Conservation (phyloP, 2,888 invertebrate genomes). For the Seladonia tumulorum region DNA sequence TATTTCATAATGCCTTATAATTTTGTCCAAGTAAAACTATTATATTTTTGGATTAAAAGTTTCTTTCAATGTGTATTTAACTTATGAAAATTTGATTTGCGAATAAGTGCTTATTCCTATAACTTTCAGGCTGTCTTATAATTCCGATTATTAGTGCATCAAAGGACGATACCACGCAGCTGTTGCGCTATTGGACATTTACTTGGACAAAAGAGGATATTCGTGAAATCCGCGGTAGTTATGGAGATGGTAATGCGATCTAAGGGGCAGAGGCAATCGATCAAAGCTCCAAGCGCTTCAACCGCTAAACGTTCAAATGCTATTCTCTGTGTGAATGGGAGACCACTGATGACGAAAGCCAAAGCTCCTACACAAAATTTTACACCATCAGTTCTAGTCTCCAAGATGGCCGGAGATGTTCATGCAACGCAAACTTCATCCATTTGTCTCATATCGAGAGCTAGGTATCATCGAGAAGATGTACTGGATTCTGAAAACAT, state of each 20-base stretch:
- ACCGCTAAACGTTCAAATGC: slow-evolving; percentile 46
- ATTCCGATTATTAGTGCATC: too few species aligned
- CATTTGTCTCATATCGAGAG: not conserved
- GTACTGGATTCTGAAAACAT: too few species aligned
- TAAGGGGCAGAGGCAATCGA: slow-evolving; percentile 30
- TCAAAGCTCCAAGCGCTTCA: slow-evolving; percentile 39
- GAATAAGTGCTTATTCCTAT: not conserved
- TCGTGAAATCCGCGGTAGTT: slow-evolving; percentile 9
- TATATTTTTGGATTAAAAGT: too few species aligned
- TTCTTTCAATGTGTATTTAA: too few species aligned
- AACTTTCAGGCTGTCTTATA: not conserved
- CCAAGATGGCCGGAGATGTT: not conserved
- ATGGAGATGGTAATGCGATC: not conserved
- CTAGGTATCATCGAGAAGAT: too few species aligned
- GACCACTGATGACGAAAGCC: not conserved
- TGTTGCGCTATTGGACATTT: slow-evolving; percentile 7
- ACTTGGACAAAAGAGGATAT: slow-evolving; percentile 1
- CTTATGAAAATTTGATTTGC: too few species aligned
- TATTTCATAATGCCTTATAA: too few species aligned
- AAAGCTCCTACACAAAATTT: too few species aligned
- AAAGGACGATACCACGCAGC: not conserved
- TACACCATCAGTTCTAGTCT: slow-evolving; percentile 10
- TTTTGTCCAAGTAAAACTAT: too few species aligned
- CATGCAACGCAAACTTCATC: not conserved
- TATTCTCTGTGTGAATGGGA: slow-evolving; percentile 12